Conservation (phyloP, 2,797 vertebrate species). For the Sebastes minor region DNA sequence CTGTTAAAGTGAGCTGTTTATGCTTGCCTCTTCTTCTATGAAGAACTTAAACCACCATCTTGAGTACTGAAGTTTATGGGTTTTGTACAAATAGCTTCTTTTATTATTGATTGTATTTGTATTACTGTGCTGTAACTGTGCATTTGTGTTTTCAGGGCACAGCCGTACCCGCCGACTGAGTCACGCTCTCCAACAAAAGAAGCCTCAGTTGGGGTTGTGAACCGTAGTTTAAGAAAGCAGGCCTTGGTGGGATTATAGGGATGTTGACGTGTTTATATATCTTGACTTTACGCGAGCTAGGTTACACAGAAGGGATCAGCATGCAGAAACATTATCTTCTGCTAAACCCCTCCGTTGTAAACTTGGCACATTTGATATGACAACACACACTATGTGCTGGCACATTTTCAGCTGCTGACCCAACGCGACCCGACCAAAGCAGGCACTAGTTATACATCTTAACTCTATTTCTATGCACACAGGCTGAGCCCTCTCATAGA, state of each 20-base stretch:
- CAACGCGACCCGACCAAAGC: background rate
- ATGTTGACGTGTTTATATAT: constrained; percentile 41
- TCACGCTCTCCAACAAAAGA: constrained; percentile 13
- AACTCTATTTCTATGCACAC: background rate
- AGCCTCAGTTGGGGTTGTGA: constrained; percentile 16
- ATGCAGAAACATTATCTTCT: constrained; percentile 14
- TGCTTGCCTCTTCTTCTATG: background rate
- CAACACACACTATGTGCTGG: background rate
- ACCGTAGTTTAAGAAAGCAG: constrained; percentile 18
- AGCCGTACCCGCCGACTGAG: background rate
- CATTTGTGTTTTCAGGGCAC: constrained; percentile 9
- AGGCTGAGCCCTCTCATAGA: background rate
- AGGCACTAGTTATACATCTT: background rate
- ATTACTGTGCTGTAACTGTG: background rate
- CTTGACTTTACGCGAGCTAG: constrained; percentile 1
- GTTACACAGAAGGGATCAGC: constrained; percentile 28
- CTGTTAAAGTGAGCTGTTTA: background rate
- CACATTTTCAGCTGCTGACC: constrained; percentile 27
- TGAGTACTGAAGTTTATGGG: background rate
- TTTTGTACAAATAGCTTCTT: constrained; percentile 5
- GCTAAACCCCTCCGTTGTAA: constrained; percentile 7
- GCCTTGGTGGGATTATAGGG: constrained; percentile 38
- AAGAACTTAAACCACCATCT: background rate
- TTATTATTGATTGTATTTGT: background rate
- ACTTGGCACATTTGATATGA: constrained; percentile 4